Base-by-base conservation (phyloP, 2,888 invertebrate genomes). In the Scaptomyza flava region DNA sequence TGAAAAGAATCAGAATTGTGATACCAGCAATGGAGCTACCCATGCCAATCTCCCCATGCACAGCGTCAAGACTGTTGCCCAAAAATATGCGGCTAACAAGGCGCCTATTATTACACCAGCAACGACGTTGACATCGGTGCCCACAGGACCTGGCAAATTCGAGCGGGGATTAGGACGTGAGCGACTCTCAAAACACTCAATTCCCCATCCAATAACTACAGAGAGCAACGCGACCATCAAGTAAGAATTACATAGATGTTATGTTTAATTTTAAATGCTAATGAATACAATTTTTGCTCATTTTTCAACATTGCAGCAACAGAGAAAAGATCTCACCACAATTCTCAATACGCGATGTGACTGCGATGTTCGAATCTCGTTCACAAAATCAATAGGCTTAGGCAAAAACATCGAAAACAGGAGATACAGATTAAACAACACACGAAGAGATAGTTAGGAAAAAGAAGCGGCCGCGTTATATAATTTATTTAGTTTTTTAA, bases 321-420 rank as follows among this genome's bases (percentile, higher is more conserved):
- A 94, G 94, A 91, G 95, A 95, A 77, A 95, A 94, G 90, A 93
- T 94, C 66, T 95, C 95, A 34, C 95, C 95, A 9, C 94, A 95
- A 45, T 95, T 94, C 91, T 95, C 95, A 90, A 96, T 96, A 81
- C 94, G 95, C 82, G 96, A 96, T 90, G 96, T 96, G 94, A 95
- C 96, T 68, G 96, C 96, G 72, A 94, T 96, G 90, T 96, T 96
- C 90, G 96, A 96, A 92, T 95, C 95, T 89, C 95, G 95, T 90
- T 94, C 94, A 67, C 92, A 92, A 90, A 92, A 92, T 80, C 91
- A 92, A 85, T 91, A 91, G 81, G 79, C 61, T 82, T 63, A 77
- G 64, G 23, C 53, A 64, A 61, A 30, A 54, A 67, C 79, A 69
- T 72, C 68, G 82, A 83, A 74, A 63, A 61, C 64, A 61, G 48